phyloP scores from a whole-genome alignment of 2,797 vertebrate genomes.

The Gobionotothen gibberifrons region DNA sequence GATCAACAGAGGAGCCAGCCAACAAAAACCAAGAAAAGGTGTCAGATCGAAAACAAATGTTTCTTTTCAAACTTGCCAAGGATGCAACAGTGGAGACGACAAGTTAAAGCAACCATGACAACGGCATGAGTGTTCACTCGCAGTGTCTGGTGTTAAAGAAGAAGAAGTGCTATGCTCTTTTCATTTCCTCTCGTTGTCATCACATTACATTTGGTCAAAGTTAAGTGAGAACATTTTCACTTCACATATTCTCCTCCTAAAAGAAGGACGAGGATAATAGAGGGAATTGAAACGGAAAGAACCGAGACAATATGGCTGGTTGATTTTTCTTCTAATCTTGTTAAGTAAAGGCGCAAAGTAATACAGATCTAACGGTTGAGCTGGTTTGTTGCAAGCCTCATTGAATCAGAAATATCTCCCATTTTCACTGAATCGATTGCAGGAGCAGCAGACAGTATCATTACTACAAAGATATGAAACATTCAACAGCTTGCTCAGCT shows the following conservation, averaged over 20 bases:
- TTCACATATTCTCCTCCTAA: constrained; percentile 41
- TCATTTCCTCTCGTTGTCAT: constrained; percentile 27
- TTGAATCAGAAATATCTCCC: constrained; percentile 25
- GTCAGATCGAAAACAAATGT: not conserved
- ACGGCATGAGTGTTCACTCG: constrained; percentile 30
- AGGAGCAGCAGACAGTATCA: constrained; percentile 6
- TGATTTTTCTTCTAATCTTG: constrained; percentile 29
- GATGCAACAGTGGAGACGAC: constrained; percentile 22
- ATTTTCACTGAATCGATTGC: constrained; percentile 24
- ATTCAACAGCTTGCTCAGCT: constrained; percentile 27
- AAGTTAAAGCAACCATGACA: constrained; percentile 51
- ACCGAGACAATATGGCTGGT: constrained; percentile 7
- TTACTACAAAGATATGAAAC: constrained; percentile 11
- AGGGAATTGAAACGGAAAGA: constrained; percentile 18
- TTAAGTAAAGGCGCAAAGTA: constrained; percentile 8
- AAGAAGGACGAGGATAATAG: constrained; percentile 5
- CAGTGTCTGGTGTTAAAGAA: constrained; percentile 32
- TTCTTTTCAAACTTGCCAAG: not conserved
- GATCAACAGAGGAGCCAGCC: not conserved
- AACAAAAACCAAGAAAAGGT: not conserved
- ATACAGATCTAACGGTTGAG: constrained; percentile 9
- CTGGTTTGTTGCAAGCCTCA: constrained; percentile 16
- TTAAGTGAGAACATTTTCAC: constrained; percentile 55
- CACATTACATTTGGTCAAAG: constrained; percentile 33
- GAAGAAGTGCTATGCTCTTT: constrained; percentile 19